These are phyloP conservation scores for Calameuta idolon DNA, from an alignment of 2,888 invertebrate genomes.

Conservation along the genomic window DNA sequence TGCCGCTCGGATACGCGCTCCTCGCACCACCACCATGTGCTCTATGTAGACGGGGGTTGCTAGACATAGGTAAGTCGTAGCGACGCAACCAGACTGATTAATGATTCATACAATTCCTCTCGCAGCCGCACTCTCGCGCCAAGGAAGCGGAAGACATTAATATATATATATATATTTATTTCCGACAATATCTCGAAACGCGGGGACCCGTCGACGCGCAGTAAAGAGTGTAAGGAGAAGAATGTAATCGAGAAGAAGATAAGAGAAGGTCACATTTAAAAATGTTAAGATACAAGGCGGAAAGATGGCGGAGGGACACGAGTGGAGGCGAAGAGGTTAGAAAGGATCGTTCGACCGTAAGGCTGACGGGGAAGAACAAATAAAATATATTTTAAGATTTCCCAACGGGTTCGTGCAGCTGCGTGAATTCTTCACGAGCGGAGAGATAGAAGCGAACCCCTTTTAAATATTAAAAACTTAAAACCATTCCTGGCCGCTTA, in stretches of 20 bases:
- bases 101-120: conserved; percentile 59
- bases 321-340: neutral
- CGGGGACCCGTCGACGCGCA: neutral
- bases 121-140: conserved; percentile 31
- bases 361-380: conserved; percentile 36
- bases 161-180: conserved; percentile 39
- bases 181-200: neutral
- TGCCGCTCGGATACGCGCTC: neutral
- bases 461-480: conserved; percentile 61
- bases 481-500: conserved; percentile 60
- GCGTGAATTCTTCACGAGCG: conserved; percentile 52
- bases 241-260: neutral
- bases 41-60: neutral
- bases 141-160: conserved; percentile 50
- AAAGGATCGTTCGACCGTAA: neutral
- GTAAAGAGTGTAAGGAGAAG: neutral
- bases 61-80: conserved; percentile 30
- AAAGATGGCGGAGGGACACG: neutral
- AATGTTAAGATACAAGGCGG: neutral
- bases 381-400: conserved; percentile 66
- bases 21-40: no score
- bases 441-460: conserved; percentile 20
- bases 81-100: conserved; percentile 59
- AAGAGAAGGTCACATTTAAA: neutral
- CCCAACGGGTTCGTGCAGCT: conserved; percentile 49